phyloP scores from a whole-genome alignment of 1,140 invertebrate species.

The Chlorops oryzae region DNA sequence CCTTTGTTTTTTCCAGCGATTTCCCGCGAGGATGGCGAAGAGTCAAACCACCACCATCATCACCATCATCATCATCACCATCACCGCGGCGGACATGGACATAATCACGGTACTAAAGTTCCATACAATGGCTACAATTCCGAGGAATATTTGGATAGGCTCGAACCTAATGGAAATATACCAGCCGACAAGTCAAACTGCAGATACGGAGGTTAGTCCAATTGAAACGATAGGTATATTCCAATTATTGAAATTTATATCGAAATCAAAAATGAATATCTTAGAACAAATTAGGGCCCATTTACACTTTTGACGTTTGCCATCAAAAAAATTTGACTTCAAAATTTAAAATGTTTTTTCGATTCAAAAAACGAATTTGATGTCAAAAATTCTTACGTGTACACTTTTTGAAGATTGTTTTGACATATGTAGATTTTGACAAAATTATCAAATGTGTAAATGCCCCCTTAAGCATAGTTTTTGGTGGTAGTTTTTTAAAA shows the following conservation, averaged over 20 bases:
- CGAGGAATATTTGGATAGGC: constrained; percentile 81
- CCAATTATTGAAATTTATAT: constrained; percentile 2
- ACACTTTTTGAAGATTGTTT: no score
- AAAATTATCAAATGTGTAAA: no score
- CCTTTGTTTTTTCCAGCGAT: constrained; percentile 55
- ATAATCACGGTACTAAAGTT: constrained; percentile 56
- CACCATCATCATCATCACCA: constrained; percentile 42
- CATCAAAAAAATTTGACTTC: no score
- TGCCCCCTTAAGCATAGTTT: no score
- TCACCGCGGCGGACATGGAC: constrained; percentile 40
- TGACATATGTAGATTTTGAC: no score
- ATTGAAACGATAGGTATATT: neutral
- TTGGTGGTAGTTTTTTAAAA: no score
- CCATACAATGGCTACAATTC: constrained; percentile 80
- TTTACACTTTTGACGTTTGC: no score
- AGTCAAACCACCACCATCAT: constrained; percentile 45
- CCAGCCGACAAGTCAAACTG: constrained; percentile 50
- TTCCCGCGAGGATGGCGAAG: constrained; percentile 69
- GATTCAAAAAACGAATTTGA: no score
- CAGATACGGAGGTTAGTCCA: constrained; percentile 45
- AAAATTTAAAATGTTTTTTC: no score
- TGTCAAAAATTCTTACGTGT: no score
- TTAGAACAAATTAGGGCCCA: no score
- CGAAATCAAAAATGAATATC: no score
- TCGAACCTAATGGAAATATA: constrained; percentile 83